These are phyloP conservation scores for Caiman crocodilus DNA, from an alignment of 2,797 vertebrate genomes.

Conservation along the genomic window DNA sequence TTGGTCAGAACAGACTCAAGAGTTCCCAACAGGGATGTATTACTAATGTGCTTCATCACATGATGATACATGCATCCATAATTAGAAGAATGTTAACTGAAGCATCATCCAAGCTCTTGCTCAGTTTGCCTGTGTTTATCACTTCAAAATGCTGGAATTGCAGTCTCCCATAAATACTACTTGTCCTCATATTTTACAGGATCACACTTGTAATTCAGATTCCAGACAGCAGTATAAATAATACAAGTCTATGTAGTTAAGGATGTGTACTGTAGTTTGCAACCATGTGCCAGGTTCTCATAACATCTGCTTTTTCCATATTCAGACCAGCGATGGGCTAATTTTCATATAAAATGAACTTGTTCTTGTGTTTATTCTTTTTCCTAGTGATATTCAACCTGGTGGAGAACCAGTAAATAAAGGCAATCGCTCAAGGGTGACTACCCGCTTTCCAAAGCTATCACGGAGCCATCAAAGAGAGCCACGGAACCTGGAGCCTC, in stretches of 20 bases:
- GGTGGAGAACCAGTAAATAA: conserved; percentile 85
- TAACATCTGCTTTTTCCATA: conserved; percentile 60
- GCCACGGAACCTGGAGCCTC: conserved; percentile 90
- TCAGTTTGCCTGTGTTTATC: conserved; percentile 56
- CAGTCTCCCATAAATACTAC: conserved; percentile 43
- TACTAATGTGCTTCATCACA: conserved; percentile 57
- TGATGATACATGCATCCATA: conserved; percentile 70
- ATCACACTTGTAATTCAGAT: conserved; percentile 34
- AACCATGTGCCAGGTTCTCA: conserved; percentile 54
- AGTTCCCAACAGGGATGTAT: conserved; percentile 65
- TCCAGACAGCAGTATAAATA: conserved; percentile 24
- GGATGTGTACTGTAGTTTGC: conserved; percentile 41
- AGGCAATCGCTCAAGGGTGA: conserved; percentile 84
- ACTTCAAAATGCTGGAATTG: conserved; percentile 48
- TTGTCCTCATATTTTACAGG: conserved; percentile 39
- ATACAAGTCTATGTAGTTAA: neutral
- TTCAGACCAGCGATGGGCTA: neutral
- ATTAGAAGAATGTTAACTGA: conserved; percentile 57
- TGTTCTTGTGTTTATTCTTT: conserved; percentile 9
- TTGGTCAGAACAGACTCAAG: conserved; percentile 51
- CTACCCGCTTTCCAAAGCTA: conserved; percentile 90
- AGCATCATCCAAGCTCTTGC: conserved; percentile 59
- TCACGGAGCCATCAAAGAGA: conserved; percentile 89
- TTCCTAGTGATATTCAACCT: conserved; percentile 87
- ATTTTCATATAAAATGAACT: neutral